Percentiles rank a stretch among this genome's conserved stretches.
Conservation (phyloP, 2,113 vertebrate genomes). For the Oceanites oceanicus region DNA sequence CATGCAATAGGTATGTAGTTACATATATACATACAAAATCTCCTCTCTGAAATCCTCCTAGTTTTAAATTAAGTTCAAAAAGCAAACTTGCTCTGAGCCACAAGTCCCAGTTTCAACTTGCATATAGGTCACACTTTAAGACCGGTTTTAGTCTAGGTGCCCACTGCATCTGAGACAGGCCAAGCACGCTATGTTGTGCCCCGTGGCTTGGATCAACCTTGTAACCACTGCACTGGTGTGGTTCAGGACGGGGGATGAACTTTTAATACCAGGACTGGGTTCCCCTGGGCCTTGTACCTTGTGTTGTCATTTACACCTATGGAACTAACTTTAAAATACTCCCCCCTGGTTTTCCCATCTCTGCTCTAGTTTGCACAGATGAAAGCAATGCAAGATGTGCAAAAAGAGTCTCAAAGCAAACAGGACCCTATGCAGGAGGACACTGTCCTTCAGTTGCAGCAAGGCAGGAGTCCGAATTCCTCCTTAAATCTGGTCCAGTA, state of each 20-base stretch:
- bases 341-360: not conserved
- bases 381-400: not conserved
- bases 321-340: not conserved
- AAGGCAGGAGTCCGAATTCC: slow-evolving; percentile 52
- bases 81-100: not conserved
- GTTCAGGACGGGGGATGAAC: not conserved
- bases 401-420: not conserved
- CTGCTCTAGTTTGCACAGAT: not conserved
- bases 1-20: not conserved
- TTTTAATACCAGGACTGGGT: not conserved
- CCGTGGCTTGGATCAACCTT: not conserved
- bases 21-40: not conserved
- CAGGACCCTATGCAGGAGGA: not conserved
- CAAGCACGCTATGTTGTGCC: not conserved
- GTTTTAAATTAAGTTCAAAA: not conserved
- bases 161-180: not conserved
- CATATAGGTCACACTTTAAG: not conserved
- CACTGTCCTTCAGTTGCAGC: slow-evolving; percentile 1
- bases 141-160: not conserved
- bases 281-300: not conserved
- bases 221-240: not conserved
- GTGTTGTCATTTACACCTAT: not conserved
- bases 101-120: not conserved
- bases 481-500: slow-evolving; percentile 68
- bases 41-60: not conserved